Percentiles rank a stretch among this genome's conserved stretches.
Evolutionary conservation across 2,888 invertebrate species (phyloP).

Genomic region (Leptinotarsa tumamoca): DNA sequence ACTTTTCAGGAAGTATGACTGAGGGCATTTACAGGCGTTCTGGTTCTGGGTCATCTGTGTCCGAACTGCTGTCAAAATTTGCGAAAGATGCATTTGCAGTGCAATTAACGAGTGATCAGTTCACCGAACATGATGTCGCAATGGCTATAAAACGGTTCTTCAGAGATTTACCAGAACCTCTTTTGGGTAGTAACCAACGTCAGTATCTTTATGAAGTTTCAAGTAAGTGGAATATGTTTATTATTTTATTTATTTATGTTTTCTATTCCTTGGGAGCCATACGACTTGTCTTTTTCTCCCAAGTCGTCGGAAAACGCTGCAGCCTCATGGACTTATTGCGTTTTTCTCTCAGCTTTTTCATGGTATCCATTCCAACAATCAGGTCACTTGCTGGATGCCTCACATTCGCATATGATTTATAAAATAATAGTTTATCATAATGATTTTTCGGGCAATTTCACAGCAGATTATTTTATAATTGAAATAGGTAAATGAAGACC

Average conservation of each 20-base stretch:
- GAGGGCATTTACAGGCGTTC: conserved; percentile 91
- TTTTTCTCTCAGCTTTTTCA: too few species aligned
- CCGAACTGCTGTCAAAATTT: conserved; percentile 80
- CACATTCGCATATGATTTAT: too few species aligned
- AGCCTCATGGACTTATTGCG: too few species aligned
- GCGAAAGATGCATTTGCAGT: conserved; percentile 87
- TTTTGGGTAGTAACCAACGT: conserved; percentile 80
- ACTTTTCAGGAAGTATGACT: conserved; percentile 76
- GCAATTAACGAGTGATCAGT: conserved; percentile 80
- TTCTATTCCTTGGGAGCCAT: too few species aligned
- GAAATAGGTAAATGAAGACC: too few species aligned
- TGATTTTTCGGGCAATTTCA: too few species aligned
- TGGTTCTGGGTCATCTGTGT: conserved; percentile 81
- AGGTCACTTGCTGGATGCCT: background rate
- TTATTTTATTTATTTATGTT: conserved; percentile 2
- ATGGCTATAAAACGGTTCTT: conserved; percentile 90
- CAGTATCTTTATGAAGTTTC: conserved; percentile 77
- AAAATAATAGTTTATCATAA: too few species aligned
- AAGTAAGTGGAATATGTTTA: conserved; percentile 65
- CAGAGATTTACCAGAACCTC: conserved; percentile 86
- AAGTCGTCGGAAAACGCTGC: too few species aligned
- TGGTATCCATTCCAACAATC: background rate
- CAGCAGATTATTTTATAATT: too few species aligned
- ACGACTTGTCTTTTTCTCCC: too few species aligned
- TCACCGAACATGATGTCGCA: conserved; percentile 89